These are phyloP conservation scores for Xestia xanthographa DNA, from an alignment of 2,888 invertebrate genomes.

Conservation along the genomic window DNA sequence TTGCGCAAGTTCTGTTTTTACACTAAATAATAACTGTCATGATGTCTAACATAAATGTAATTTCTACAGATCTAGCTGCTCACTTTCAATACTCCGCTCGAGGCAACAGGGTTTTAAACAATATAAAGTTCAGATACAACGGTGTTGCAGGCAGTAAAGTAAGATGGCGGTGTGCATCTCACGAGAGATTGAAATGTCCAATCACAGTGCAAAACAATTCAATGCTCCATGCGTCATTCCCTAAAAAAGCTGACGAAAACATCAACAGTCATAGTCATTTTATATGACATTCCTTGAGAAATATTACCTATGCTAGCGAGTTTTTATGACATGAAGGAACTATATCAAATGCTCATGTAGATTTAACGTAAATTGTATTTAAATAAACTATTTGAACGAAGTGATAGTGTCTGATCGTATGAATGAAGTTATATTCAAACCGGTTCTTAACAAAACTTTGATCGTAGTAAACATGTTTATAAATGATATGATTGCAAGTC, in stretches of 20 bases:
- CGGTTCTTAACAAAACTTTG: not conserved
- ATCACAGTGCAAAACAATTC: not conserved
- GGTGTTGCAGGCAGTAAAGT: too few relatives aligned
- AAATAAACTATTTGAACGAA: constrained; percentile 37
- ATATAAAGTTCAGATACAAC: too few relatives aligned
- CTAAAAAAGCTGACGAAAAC: not conserved
- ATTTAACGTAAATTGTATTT: constrained; percentile 14
- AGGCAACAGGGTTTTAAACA: too few relatives aligned
- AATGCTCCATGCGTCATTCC: not conserved
- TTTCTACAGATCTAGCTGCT: too few relatives aligned
- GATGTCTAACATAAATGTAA: too few relatives aligned
- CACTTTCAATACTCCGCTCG: too few relatives aligned
- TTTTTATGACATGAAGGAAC: constrained; percentile 12
- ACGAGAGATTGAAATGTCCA: too few relatives aligned
- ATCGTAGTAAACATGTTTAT: not conserved
- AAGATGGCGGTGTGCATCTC: too few relatives aligned
- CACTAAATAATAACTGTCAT: too few relatives aligned
- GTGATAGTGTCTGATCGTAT: constrained; percentile 20
- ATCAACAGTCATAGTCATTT: not conserved
- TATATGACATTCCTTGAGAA: not conserved
- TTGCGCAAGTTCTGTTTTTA: too few relatives aligned
- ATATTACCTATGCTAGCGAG: constrained; percentile 6
- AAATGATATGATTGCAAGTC: not conserved
- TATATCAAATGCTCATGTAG: constrained; percentile 2
- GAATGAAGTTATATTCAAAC: constrained; percentile 30